A percentile compares a stretch with the other conserved stretches of the same genome.
Conservation (phyloP, 2,113 vertebrate genomes). For the Campylomormyrus numenius region DNA sequence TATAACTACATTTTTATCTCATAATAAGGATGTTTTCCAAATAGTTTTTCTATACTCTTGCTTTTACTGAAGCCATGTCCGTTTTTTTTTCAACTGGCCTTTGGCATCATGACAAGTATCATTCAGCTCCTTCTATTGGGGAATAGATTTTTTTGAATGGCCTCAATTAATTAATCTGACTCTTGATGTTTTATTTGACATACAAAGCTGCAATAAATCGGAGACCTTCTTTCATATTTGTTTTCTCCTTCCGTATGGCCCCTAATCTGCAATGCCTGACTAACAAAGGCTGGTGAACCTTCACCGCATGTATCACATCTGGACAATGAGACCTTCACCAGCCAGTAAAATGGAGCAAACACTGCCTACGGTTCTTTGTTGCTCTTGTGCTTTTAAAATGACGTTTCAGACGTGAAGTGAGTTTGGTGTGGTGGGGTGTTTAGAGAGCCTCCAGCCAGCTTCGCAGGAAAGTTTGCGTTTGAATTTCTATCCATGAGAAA, state of each 20-base stretch:
- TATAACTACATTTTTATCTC: background rate
- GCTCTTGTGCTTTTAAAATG: background rate
- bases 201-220: background rate
- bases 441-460: background rate
- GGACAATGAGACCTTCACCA: background rate
- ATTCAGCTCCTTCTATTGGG: background rate
- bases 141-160: background rate
- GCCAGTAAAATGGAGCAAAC: background rate
- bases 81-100: background rate
- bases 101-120: background rate
- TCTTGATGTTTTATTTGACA: background rate
- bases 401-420: background rate
- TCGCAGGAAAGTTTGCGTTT: background rate
- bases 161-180: background rate
- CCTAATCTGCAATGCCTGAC: background rate
- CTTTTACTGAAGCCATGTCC: background rate
- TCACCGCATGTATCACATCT: background rate
- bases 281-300: background rate
- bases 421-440: background rate
- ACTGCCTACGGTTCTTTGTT: background rate
- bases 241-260: background rate
- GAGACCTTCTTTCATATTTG: background rate
- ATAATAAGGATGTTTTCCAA: background rate
- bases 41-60: background rate
- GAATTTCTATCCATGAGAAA: background rate